These are phyloP conservation scores for Phalacrocorax pelagicus DNA, from an alignment of 2,113 vertebrate species.

Conservation along the genomic window DNA sequence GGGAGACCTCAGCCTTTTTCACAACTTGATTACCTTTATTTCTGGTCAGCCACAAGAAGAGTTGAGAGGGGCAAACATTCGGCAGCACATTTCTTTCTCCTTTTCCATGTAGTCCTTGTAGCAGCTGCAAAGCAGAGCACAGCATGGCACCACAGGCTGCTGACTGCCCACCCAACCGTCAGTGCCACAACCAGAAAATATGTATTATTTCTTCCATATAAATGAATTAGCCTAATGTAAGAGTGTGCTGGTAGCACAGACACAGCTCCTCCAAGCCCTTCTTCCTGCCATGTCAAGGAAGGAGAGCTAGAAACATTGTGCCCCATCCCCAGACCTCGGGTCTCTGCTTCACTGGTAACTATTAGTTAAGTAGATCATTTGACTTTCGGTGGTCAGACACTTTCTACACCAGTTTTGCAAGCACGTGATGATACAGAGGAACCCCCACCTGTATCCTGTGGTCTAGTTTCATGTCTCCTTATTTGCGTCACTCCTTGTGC, in stretches of 20 bases:
- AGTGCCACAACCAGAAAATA: not conserved
- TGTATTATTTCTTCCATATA: not conserved
- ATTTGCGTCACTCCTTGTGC: not conserved
- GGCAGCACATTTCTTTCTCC: conserved; percentile 74
- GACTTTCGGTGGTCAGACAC: not conserved
- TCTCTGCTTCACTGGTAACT: not conserved
- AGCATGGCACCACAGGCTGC: not conserved
- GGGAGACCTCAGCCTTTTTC: not conserved
- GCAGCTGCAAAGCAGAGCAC: conserved; percentile 46
- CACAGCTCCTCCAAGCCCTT: not conserved
- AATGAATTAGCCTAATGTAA: not conserved
- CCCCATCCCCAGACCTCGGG: not conserved
- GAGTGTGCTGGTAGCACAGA: not conserved
- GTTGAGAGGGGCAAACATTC: conserved; percentile 65
- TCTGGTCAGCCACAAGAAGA: not conserved
- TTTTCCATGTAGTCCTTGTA: conserved; percentile 55
- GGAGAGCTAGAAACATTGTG: not conserved
- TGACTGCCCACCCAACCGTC: too few species aligned
- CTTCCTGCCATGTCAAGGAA: not conserved
- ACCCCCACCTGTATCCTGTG: not conserved
- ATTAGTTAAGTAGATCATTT: not conserved
- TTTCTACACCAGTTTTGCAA: not conserved
- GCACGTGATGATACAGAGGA: not conserved
- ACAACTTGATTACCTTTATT: conserved; percentile 53
- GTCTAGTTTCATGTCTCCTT: not conserved